Base-by-base conservation (phyloP, 2,888 invertebrate species). In the Ophion ventricosus region DNA sequence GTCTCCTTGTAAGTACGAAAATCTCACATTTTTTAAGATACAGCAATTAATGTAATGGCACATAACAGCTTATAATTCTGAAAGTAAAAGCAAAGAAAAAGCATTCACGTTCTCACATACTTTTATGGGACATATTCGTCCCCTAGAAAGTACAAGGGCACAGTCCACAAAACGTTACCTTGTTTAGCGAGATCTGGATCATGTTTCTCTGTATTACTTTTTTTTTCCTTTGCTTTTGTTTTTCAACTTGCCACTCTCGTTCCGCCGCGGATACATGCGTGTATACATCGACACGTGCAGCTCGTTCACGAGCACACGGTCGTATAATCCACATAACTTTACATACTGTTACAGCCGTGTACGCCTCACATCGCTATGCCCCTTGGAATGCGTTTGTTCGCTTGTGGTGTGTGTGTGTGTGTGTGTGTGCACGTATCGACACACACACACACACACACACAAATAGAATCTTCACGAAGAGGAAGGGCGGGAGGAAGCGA, bases 401-500 rank as follows among this genome's bases (percentile, higher is more conserved):
- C 20, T 57, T 23, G 20, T n/a, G 56, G 56, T 17, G 56, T 56
- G 4, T 17, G 20, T 43, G 5, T 11, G 61, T 2, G 25, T 54
- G 8, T 43, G 56, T 11, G 66, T 57, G 35, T 25, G 17, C 20
- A 61, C 57, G 20, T 54, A 29, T 10, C 23, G 64, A 29, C 25
- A 23, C 23, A 66, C 56, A 56, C 29, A 40, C n/a, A 64, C 20
- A 57, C 23, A 56, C 35, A 10, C 17, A 14, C 14, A 49, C 49
- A 17, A 14, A 4, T 11, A 49, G 17, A 17, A 49, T 49, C 49
- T 17, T 49, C 17, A 35, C 0, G 29, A 29, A 25, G 17, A 59
- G 23, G n/a, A 61, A 78, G 56, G 43, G 29, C 1, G 59, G 57
- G 66, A 43, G 57, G 49, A 59, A 57, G 63, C 70, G 56, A 57